Evolutionary conservation across 2,113 vertebrate species (phyloP).

Genomic region (Nipponia nippon): DNA sequence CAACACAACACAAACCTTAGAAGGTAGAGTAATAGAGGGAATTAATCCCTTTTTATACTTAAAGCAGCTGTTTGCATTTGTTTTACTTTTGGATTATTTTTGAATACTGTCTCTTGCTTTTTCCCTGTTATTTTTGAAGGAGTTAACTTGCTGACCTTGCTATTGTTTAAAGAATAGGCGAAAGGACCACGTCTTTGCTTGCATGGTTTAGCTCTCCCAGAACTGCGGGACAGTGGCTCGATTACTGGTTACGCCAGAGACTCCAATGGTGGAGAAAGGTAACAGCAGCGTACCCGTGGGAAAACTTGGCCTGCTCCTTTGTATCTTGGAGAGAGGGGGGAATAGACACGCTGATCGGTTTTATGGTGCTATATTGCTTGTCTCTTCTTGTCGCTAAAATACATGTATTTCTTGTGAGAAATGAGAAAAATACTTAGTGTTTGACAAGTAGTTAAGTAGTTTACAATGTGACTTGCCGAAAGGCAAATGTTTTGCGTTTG

Average conservation of each 20-base stretch:
- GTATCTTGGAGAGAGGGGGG: accelerated
- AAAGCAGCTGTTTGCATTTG: not conserved
- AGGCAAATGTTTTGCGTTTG: not conserved
- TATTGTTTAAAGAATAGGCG: constrained; percentile 77
- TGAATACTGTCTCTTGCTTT: constrained; percentile 30
- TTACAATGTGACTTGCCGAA: not conserved
- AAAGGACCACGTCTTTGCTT: constrained; percentile 82
- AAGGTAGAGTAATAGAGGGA: constrained; percentile 52
- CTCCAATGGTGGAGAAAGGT: constrained; percentile 98
- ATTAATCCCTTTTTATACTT: not conserved
- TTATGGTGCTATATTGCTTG: not conserved
- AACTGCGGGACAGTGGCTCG: constrained; percentile 92
- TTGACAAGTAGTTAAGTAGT: not conserved
- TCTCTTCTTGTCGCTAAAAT: not conserved
- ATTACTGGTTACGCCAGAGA: constrained; percentile 91
- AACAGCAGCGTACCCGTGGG: not conserved
- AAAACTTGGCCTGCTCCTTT: not conserved
- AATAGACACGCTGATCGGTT: not conserved
- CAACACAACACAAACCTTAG: not conserved
- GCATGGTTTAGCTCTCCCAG: constrained; percentile 92
- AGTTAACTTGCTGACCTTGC: constrained; percentile 64
- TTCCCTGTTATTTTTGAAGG: constrained; percentile 49
- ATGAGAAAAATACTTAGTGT: not conserved
- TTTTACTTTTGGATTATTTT: not conserved
- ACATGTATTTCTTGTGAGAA: not conserved